Percentiles rank a stretch among this genome's conserved stretches.
These are phyloP conservation scores for Sus cebifrons DNA, from an alignment of 2,797 vertebrate species.

Conservation along the genomic window DNA sequence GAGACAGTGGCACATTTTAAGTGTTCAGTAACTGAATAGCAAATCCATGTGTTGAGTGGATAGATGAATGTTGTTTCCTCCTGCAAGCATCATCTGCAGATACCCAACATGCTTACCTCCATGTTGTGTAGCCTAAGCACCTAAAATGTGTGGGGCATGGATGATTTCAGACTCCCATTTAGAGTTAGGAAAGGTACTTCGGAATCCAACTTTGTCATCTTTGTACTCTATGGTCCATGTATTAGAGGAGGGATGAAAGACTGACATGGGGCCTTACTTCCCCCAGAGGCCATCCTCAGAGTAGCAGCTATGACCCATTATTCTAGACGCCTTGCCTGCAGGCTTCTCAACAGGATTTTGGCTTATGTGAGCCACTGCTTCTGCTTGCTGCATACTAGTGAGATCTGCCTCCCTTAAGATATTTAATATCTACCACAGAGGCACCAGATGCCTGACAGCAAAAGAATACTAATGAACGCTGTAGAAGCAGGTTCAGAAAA, in stretches of 20 bases:
- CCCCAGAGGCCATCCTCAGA: not conserved
- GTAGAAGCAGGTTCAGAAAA: slow-evolving; percentile 51
- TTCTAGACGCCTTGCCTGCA: slow-evolving; percentile 22
- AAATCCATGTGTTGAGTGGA: not conserved
- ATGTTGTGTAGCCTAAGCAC: not conserved
- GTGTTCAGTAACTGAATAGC: not conserved
- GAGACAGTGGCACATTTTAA: not conserved
- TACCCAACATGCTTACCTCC: not conserved
- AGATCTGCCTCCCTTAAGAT: slow-evolving; percentile 21
- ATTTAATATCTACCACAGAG: slow-evolving; percentile 54
- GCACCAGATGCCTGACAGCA: slow-evolving; percentile 56
- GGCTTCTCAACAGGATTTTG: slow-evolving; percentile 20
- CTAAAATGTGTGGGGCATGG: not conserved
- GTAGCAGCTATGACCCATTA: not conserved
- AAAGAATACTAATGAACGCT: slow-evolving; percentile 70
- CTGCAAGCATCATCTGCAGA: not conserved
- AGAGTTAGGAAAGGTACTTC: not conserved
- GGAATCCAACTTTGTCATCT: not conserved
- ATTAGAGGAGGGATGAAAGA: not conserved
- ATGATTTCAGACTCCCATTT: not conserved
- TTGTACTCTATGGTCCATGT: not conserved
- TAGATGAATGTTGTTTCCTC: not conserved
- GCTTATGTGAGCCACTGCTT: not conserved
- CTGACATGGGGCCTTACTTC: not conserved
- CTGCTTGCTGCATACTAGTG: not conserved